A percentile compares a stretch with the other conserved stretches of the same genome.
Evolutionary conservation across 2,888 invertebrate genomes (phyloP).

Genomic region (Glyphotaelius pellucidus): DNA sequence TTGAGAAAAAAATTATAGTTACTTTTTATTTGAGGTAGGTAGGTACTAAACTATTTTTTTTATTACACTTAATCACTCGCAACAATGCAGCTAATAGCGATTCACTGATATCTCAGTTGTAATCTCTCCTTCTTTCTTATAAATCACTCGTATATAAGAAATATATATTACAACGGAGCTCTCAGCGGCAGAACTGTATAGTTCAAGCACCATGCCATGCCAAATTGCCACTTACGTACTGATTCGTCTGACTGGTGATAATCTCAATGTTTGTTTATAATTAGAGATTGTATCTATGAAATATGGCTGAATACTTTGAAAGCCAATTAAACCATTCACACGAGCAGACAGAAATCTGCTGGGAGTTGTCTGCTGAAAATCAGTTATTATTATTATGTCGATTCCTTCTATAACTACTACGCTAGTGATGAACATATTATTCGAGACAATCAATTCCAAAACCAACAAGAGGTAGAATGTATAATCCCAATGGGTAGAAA

Average conservation of each 20-base stretch:
- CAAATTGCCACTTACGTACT: not conserved
- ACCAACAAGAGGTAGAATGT: not conserved
- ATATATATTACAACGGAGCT: not conserved
- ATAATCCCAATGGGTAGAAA: not conserved
- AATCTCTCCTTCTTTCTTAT: not conserved
- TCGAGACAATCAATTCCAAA: not conserved
- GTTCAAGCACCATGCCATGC: not conserved
- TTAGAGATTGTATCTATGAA: not conserved
- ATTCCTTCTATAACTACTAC: not conserved
- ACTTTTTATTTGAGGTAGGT: too few species aligned
- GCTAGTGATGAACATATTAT: not conserved
- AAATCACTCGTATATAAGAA: not conserved
- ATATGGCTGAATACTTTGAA: not conserved
- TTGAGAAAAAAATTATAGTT: too few species aligned
- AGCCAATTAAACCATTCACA: not conserved
- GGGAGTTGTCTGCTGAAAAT: not conserved
- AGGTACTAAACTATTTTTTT: too few species aligned
- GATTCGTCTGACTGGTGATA: not conserved
- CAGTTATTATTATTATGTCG: not conserved
- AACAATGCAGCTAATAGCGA: too few species aligned
- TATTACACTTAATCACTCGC: too few species aligned
- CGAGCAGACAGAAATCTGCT: not conserved
- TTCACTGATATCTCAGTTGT: too few species aligned
- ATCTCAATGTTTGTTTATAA: not conserved
- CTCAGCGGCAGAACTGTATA: not conserved